Evolutionary conservation across 2,888 invertebrate species (phyloP).

Genomic region (Cartodere bifasciata): DNA sequence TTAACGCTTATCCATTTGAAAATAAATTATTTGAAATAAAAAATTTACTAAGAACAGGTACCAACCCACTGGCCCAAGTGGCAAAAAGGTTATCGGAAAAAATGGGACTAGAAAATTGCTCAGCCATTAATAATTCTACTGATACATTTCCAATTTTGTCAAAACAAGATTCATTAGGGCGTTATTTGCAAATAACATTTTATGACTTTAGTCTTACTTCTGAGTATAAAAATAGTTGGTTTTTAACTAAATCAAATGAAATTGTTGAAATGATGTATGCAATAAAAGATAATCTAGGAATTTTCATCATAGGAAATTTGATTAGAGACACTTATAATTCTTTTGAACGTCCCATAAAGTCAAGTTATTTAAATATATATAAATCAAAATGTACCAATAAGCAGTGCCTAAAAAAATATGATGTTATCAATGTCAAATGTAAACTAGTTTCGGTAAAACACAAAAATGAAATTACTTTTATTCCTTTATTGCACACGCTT

Average conservation of each 20-base stretch:
- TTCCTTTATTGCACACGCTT: no score
- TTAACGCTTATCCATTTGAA: conserved; percentile 28
- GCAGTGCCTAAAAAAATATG: no score
- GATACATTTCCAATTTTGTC: conserved; percentile 8
- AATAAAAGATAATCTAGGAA: conserved; percentile 2
- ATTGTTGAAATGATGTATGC: conserved; percentile 14
- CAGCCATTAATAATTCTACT: background rate
- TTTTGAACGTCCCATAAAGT: no score
- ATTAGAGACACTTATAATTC: no score
- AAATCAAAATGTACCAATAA: no score
- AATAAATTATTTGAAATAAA: conserved; percentile 21
- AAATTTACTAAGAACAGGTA: conserved; percentile 15
- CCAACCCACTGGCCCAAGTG: conserved; percentile 16
- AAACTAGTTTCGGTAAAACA: no score
- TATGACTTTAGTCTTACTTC: conserved; percentile 8
- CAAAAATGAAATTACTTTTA: no score
- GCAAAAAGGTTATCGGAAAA: conserved; percentile 17
- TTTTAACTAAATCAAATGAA: conserved; percentile 15
- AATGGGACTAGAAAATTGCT: conserved; percentile 5
- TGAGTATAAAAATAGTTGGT: conserved; percentile 15
- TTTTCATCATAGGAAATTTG: no score
- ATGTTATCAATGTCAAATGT: no score
- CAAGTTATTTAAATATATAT: no score
- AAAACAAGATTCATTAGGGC: conserved; percentile 7
- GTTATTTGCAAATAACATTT: conserved; percentile 9